Base-by-base conservation (phyloP, 2,797 vertebrate genomes). In the Sebastiscus albofasciatus region DNA sequence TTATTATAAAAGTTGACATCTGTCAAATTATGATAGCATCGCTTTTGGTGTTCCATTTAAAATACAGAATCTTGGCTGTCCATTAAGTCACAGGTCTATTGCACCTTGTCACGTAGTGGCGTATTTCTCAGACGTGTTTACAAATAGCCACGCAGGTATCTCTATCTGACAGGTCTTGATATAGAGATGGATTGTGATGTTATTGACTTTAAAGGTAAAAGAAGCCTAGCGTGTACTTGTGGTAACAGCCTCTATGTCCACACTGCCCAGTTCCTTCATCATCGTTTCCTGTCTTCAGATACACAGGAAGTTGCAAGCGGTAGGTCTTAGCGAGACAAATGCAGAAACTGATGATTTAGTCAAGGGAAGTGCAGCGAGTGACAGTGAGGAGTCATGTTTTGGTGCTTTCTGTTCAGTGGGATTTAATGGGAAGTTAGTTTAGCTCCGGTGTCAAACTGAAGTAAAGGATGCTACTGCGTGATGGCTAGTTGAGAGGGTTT, bases 211-310 rank as follows among this genome's bases (percentile, higher is more conserved):
- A 55, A 70, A 75, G 33, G 2, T 49, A 9, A 64, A 85, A 70
- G 8, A 42, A 33, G 24, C n/a, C 18, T 2, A 24, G 54, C 8
- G 1, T 60, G 42, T 60, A 27, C 27, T 76, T 54, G 27, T 13
- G 34, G 58, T 82, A 20, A 27, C 49, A 22, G 18, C 27, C 26
- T 14, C 22, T 85, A 55, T 82, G 69, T 75, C 79, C 72, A 79
- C 68, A 54, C 67, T 82, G 79, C 26, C 74, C 72, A 77, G 84
- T 93, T 93, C 90, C 89, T 87, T 85, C 58, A 22, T 29, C 71
- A 79, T 79, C 62, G 87, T 79, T 94, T 95, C 91, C 93, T 93
- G 77, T 87, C 86, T 70, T 85, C 33, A 75, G 49, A 81, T 27
- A 56, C 31, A 82, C 72, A 93, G 93, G 88, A 93, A 94, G 89